Percentiles rank a stretch among this genome's conserved stretches.
These are phyloP conservation scores for Rhabdornis inornatus DNA, from an alignment of 2,113 vertebrate genomes.

Conservation along the genomic window DNA sequence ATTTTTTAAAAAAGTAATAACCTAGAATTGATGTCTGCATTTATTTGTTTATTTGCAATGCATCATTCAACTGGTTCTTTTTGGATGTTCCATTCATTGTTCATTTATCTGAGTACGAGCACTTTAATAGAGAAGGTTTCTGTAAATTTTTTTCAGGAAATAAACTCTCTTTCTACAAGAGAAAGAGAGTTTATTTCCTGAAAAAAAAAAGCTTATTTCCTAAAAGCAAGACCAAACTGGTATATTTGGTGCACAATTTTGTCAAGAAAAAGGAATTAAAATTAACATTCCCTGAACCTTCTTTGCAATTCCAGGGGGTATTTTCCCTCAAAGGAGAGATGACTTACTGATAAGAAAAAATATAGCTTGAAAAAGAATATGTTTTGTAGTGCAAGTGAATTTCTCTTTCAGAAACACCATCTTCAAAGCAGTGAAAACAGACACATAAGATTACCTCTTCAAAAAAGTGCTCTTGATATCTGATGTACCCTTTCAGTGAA, in stretches of 20 bases:
- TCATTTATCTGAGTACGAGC: not conserved
- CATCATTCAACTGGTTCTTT: not conserved
- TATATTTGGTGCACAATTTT: not conserved
- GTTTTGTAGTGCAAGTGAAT: not conserved
- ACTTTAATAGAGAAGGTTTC: not conserved
- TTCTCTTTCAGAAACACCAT: not conserved
- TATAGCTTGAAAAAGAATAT: not conserved
- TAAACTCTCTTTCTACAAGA: not conserved
- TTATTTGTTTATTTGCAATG: not conserved
- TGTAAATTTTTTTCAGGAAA: not conserved
- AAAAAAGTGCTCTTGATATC: not conserved
- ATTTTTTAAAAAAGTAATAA: not conserved
- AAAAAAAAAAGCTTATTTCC: too few relatives aligned
- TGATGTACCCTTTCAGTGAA: not conserved
- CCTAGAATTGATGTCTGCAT: not conserved
- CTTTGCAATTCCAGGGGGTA: not conserved
- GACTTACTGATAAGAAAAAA: not conserved
- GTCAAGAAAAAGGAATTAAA: not conserved
- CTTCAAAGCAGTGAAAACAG: not conserved
- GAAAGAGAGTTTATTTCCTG: too few relatives aligned
- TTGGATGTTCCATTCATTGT: not conserved
- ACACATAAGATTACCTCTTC: not conserved
- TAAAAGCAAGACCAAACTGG: not conserved
- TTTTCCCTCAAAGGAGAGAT: not conserved
- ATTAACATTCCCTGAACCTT: not conserved